These are phyloP conservation scores for Nannospalax galili DNA, from an alignment of 2,113 vertebrate genomes.

Conservation along the genomic window DNA sequence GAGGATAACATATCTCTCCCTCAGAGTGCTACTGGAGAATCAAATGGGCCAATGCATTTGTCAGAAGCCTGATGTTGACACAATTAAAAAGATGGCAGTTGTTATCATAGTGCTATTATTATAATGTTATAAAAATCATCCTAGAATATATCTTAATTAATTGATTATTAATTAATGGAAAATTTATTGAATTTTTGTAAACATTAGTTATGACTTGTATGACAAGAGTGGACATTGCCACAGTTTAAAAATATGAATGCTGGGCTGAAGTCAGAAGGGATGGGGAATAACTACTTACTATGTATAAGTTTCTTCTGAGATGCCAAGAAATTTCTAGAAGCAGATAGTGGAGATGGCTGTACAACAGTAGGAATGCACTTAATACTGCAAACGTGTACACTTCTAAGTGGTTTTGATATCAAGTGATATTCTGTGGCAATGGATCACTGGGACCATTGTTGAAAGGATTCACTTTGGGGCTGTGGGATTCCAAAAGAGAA, in stretches of 20 bases:
- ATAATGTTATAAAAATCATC: background rate
- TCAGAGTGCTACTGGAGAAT: background rate
- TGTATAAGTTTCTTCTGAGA: fast-evolving
- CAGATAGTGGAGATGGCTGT: too few relatives aligned
- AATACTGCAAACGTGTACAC: background rate
- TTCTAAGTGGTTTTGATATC: background rate
- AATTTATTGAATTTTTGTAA: background rate
- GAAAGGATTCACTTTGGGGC: background rate
- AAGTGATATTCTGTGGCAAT: background rate
- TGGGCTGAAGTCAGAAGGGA: background rate
- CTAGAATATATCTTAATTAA: background rate
- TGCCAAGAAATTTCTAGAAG: background rate
- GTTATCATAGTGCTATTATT: background rate
- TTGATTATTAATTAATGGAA: background rate
- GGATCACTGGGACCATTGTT: background rate
- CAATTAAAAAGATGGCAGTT: background rate
- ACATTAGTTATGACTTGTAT: background rate
- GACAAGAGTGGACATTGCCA: background rate
- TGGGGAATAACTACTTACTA: fast-evolving
- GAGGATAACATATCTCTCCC: background rate
- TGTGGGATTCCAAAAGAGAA: background rate
- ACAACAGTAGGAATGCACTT: background rate
- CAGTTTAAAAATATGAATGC: background rate
- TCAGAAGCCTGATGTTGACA: background rate
- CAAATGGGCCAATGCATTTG: background rate